Evolutionary conservation across 2,113 vertebrate species (phyloP).

Genomic region (Riparia riparia): DNA sequence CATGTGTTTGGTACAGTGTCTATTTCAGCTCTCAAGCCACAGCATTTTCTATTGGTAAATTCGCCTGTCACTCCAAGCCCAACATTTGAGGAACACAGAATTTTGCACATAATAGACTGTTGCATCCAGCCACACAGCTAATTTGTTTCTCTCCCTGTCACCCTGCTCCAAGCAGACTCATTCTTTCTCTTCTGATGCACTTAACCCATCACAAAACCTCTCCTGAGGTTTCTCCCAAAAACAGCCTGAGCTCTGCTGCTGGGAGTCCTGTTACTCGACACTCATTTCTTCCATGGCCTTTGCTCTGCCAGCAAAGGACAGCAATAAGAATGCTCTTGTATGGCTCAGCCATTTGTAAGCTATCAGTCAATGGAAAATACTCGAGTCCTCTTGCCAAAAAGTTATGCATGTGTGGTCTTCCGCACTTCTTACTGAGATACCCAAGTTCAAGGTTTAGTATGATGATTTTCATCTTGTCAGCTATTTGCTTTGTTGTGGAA

Average conservation of each 20-base stretch:
- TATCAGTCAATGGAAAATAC: neutral
- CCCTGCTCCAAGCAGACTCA: fast-evolving
- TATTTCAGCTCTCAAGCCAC: neutral
- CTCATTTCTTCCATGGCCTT: neutral
- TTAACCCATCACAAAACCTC: neutral
- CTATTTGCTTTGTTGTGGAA: neutral
- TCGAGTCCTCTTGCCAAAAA: neutral
- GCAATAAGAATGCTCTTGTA: neutral
- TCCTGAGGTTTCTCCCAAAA: neutral
- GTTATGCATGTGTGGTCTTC: neutral
- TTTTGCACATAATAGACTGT: neutral
- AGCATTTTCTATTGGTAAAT: neutral
- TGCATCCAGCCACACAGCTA: neutral
- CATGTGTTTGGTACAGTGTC: fast-evolving
- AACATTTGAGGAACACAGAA: neutral
- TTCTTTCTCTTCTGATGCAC: neutral
- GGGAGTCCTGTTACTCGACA: neutral
- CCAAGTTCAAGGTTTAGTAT: constrained; percentile 1
- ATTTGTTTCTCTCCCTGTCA: neutral
- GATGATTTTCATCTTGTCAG: neutral
- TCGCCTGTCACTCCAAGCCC: neutral
- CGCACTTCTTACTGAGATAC: neutral
- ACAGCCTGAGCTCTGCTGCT: neutral
- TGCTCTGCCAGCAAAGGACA: neutral
- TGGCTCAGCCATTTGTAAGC: neutral